phyloP scores from a whole-genome alignment of 2,888 invertebrate genomes.

The Sialis fuliginosa region DNA sequence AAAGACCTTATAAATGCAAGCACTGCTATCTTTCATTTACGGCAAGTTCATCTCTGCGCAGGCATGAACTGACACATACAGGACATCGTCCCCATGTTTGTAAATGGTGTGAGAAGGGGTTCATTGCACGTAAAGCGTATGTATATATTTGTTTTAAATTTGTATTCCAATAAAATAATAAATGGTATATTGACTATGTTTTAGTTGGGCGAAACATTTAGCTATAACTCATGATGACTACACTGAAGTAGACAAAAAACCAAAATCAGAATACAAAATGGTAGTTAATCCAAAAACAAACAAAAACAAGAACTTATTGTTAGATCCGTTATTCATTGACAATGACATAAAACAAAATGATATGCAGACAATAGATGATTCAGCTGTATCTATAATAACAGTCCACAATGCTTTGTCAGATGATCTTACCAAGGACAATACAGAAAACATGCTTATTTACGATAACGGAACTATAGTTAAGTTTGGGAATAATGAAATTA shows the following conservation, averaged over 20 bases:
- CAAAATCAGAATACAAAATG: constrained; percentile 6
- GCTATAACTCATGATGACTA: constrained; percentile 2
- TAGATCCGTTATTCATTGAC: not conserved
- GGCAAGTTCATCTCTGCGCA: constrained; percentile 10
- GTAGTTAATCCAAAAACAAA: constrained; percentile 1
- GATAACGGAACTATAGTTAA: not conserved
- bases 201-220: constrained; percentile 5
- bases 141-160: not conserved
- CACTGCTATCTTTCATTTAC: constrained; percentile 12
- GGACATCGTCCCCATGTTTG: constrained; percentile 6
- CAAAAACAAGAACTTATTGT: not conserved
- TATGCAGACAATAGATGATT: too few relatives aligned
- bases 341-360: too few relatives aligned
- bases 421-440: not conserved
- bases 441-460: not conserved
- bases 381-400: not conserved
- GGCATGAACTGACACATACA: constrained; percentile 9
- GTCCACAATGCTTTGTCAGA: not conserved
- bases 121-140: constrained; percentile 3
- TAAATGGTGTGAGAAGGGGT: constrained; percentile 1
- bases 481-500: not conserved
- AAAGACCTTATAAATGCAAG: constrained; percentile 11
- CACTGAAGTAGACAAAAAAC: constrained; percentile 2
- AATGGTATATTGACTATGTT: not conserved
- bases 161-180: not conserved